Conservation (phyloP, 2,797 vertebrate genomes). For the Falco concolor region DNA sequence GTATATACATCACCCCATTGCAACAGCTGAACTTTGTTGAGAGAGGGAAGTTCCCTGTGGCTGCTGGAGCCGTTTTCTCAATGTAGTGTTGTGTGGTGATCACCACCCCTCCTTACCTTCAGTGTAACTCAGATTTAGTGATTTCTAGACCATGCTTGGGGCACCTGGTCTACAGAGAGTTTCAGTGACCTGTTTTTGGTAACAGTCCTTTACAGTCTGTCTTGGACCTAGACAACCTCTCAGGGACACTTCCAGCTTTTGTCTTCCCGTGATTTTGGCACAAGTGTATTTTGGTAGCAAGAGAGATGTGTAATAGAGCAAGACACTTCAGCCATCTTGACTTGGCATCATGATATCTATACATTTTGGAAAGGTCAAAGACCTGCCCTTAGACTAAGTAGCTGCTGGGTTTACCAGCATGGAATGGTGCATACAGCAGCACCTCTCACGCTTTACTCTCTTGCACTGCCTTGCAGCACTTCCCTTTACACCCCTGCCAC, state of each 20-base stretch:
- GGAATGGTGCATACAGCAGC: rapidly evolving
- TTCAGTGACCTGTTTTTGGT: neutral
- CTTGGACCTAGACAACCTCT: neutral
- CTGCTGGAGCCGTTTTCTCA: neutral
- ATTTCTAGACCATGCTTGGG: neutral
- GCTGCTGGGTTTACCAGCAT: neutral
- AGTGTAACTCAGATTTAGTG: neutral
- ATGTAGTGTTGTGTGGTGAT: neutral
- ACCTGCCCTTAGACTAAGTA: neutral
- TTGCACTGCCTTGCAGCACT: neutral
- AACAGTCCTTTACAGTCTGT: neutral
- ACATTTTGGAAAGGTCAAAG: neutral
- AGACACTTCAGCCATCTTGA: neutral
- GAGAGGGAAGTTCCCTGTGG: neutral
- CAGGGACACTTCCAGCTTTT: neutral
- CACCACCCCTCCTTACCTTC: neutral
- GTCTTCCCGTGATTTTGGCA: neutral
- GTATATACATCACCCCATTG: neutral
- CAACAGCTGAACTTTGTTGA: neutral
- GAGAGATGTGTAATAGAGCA: neutral
- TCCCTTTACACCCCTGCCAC: neutral
- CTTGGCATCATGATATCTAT: neutral
- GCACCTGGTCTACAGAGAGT: neutral
- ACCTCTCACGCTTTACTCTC: neutral
- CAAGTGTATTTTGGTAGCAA: neutral